Evolutionary conservation across 2,888 invertebrate genomes (phyloP).

Genomic region (Entomobrya proxima): DNA sequence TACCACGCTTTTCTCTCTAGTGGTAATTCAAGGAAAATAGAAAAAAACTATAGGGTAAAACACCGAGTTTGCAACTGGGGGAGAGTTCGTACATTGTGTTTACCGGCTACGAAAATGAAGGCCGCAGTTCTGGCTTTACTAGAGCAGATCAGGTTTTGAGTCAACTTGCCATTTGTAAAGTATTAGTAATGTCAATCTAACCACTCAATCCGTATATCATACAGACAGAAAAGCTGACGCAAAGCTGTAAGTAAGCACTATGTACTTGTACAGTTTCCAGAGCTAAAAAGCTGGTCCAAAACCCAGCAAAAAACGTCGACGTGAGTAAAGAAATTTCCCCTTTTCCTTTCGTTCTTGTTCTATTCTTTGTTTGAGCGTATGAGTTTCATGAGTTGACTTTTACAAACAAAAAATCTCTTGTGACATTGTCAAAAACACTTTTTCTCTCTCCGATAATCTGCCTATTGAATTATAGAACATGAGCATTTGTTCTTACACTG

Average conservation of each 20-base stretch:
- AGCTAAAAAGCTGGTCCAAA: slow-evolving; percentile 6
- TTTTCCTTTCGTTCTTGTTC: not conserved
- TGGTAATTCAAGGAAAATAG: slow-evolving; percentile 29
- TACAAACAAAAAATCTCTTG: slow-evolving; percentile 51
- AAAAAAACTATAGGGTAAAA: not conserved
- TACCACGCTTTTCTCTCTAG: slow-evolving; percentile 1
- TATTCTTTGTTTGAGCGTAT: slow-evolving; percentile 22
- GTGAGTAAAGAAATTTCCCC: slow-evolving; percentile 45
- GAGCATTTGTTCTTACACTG: not conserved
- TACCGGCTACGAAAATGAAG: not conserved
- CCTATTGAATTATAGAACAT: slow-evolving; percentile 57
- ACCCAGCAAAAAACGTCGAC: not conserved
- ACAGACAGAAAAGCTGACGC: not conserved
- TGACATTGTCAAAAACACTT: slow-evolving; percentile 65
- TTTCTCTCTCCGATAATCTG: slow-evolving; percentile 54
- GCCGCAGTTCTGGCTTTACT: not conserved
- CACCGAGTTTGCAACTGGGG: not conserved
- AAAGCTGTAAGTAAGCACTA: not conserved
- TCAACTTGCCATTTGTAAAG: slow-evolving; percentile 57
- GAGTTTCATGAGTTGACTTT: slow-evolving; percentile 57
- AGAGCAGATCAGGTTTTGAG: slow-evolving; percentile 43
- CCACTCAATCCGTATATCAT: slow-evolving; percentile 54
- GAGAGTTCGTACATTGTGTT: not conserved
- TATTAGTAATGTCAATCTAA: slow-evolving; percentile 63
- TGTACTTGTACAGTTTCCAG: not conserved